Evolutionary conservation across 2,888 invertebrate species (phyloP).

Genomic region (Cosmorhoe ocellata): DNA sequence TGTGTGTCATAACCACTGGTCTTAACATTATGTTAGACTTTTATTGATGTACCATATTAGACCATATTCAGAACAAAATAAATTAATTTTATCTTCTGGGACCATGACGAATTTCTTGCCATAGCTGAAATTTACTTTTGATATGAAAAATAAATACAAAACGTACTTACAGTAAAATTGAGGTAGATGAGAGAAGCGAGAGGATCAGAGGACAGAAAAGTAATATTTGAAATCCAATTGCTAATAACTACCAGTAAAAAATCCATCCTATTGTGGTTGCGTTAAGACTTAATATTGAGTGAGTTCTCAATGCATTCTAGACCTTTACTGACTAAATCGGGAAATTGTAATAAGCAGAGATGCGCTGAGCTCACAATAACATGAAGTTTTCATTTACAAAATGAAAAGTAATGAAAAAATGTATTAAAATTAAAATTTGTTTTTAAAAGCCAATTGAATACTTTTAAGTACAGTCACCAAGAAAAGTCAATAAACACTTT

Average conservation of each 20-base stretch:
- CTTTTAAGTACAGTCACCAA: no score
- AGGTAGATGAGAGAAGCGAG: slow-evolving; percentile 1
- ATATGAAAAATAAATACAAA: no score
- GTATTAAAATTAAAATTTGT: neutral
- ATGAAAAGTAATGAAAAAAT: slow-evolving; percentile 1
- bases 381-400: slow-evolving; percentile 4
- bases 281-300: neutral
- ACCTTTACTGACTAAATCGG: neutral
- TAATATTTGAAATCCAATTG: slow-evolving; percentile 6
- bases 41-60: no score
- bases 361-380: slow-evolving; percentile 3
- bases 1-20: no score
- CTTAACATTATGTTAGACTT: no score
- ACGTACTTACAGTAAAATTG: neutral
- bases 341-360: slow-evolving; percentile 9
- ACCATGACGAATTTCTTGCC: no score
- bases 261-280: neutral
- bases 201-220: neutral
- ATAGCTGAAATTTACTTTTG: no score
- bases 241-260: neutral
- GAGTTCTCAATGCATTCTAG: neutral
- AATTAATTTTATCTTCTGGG: no score
- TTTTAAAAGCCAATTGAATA: neutral
- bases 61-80: no score
- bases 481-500: no score